Evolutionary conservation across 2,888 invertebrate species (phyloP).

Genomic region (Gastracanthus pulcherrimus): DNA sequence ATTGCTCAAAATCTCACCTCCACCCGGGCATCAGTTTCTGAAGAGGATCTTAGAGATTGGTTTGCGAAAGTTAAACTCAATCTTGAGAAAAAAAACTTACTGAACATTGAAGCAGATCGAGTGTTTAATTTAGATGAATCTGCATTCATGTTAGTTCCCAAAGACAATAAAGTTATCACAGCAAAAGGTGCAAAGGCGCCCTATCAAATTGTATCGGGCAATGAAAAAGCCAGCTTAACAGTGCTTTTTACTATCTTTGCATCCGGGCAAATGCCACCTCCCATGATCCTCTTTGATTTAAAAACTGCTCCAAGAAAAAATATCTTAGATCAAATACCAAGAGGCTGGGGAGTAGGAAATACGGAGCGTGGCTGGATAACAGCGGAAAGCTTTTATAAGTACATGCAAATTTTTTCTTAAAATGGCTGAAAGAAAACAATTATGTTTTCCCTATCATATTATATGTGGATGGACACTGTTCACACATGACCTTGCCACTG

Average conservation of each 20-base stretch:
- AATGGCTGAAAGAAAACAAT: conserved; percentile 6
- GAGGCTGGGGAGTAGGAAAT: conserved; percentile 56
- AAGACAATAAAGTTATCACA: conserved; percentile 64
- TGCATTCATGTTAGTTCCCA: conserved; percentile 61
- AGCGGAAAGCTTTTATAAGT: conserved; percentile 62
- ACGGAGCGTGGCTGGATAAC: conserved; percentile 65
- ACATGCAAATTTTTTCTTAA: conserved; percentile 58
- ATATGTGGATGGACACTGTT: conserved; percentile 63
- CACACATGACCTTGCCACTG: conserved; percentile 61
- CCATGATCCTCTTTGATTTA: conserved; percentile 63
- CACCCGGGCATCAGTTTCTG: conserved; percentile 59
- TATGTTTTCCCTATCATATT: conserved; percentile 57
- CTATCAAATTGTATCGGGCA: conserved; percentile 62
- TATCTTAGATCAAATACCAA: conserved; percentile 64
- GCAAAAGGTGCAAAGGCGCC: conserved; percentile 65
- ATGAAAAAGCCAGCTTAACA: conserved; percentile 68
- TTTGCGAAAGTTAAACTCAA: conserved; percentile 57
- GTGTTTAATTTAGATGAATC: conserved; percentile 65
- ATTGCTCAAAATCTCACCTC: conserved; percentile 46
- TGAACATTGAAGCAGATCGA: conserved; percentile 61
- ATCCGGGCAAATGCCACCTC: conserved; percentile 61
- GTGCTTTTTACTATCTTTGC: conserved; percentile 64
- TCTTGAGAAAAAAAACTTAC: conserved; percentile 52
- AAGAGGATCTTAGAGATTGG: conserved; percentile 58
- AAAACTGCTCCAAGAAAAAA: conserved; percentile 59